Conservation (phyloP, 2,113 vertebrate species). For the Callithrix jacchus region DNA sequence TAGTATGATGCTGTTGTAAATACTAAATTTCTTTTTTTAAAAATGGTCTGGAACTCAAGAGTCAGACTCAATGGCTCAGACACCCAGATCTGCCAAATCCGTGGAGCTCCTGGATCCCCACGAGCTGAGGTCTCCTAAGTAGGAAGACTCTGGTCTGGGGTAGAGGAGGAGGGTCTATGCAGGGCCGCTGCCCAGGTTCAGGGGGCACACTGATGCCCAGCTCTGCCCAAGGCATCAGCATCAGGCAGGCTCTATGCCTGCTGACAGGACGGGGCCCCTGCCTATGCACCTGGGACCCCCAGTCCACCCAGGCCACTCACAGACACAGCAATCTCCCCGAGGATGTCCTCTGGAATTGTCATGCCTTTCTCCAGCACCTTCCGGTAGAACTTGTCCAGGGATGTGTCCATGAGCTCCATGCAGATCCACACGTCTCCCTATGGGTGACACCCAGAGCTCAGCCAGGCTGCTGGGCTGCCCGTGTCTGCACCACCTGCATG, state of each 20-base stretch:
- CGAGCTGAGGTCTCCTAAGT: neutral
- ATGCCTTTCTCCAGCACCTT: slow-evolving; percentile 88
- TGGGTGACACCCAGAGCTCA: neutral
- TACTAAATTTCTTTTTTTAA: neutral
- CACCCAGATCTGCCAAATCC: neutral
- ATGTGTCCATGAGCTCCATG: slow-evolving; percentile 90
- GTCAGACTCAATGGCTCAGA: neutral
- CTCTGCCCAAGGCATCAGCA: neutral
- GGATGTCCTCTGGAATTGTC: slow-evolving; percentile 87
- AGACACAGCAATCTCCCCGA: slow-evolving; percentile 88
- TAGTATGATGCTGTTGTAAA: neutral
- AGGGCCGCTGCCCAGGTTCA: neutral
- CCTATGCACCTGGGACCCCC: neutral
- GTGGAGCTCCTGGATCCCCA: neutral
- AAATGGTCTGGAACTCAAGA: neutral
- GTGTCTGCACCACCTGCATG: neutral
- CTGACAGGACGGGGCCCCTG: neutral
- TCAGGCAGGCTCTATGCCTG: neutral
- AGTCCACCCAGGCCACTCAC: slow-evolving; percentile 78
- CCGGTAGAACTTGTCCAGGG: slow-evolving; percentile 89
- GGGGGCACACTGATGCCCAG: neutral
- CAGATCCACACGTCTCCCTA: slow-evolving; percentile 90
- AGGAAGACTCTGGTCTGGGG: neutral
- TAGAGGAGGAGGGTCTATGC: neutral
- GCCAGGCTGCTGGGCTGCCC: neutral